Base-by-base conservation (phyloP, 2,113 vertebrate species). In the Centropus unirufus region DNA sequence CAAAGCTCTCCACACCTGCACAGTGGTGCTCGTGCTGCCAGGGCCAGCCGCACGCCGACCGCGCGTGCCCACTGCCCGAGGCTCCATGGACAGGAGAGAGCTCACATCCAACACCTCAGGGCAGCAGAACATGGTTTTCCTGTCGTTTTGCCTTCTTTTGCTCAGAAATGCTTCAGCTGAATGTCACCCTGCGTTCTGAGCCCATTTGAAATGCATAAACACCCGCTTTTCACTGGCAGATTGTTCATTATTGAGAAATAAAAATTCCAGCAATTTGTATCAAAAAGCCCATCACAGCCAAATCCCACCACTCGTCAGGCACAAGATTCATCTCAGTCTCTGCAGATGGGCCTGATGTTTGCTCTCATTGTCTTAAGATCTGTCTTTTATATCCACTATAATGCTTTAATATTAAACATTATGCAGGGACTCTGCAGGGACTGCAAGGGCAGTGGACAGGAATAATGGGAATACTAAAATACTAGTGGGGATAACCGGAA, bases 31-130 rank as follows among this genome's bases (percentile, higher is more conserved):
- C 17, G 17, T 8, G 3, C 39, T 20, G 14, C 14, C 64, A 27
- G 51, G 49, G n/a, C 22, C 8, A 5, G 57, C 36, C 34, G 42
- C 32, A 3, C 3, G 39, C 68, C 0, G 0, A 13, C 34, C 8
- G 23, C 63, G 42, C 2, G 4, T 57, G 66, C 1, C 11, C 12
- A 3, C 70, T 3, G 3, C 15, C 42, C 6, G 36, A 82, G n/a
- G 12, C 32, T 10, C 47, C 30, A 3, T 8, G 34, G 51, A 39
- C 34, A 16, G 36, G 30, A 36, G 12, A 46, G 42, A 49, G n/a
- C 8, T 44, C 42, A 32, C 14, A 40, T 1, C 6, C 76, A 27
- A 54, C 29, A 47, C 16, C 46, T 14, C 44, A 32, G 4, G 3
- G 0, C 1, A 55, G 32, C n/a, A 58, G 76, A 75, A 42, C 1